Percentiles rank a stretch among this genome's conserved stretches.
These are phyloP conservation scores for Arctocebus calabarensis DNA, from an alignment of 2,797 vertebrate genomes.

Conservation along the genomic window DNA sequence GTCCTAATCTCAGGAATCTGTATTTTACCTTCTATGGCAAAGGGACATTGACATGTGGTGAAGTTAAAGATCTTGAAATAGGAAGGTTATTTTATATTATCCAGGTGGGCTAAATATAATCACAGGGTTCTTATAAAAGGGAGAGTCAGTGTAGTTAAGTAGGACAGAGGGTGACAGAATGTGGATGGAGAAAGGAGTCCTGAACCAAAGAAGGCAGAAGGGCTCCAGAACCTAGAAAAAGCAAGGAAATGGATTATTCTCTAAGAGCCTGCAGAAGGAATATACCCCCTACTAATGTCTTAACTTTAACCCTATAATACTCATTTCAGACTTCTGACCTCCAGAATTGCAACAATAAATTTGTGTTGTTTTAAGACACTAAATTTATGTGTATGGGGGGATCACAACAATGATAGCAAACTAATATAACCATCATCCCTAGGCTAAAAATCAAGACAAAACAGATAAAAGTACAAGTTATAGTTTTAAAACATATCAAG, in stretches of 20 bases:
- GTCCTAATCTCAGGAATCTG: not conserved
- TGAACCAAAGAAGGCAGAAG: not conserved
- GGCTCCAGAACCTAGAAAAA: not conserved
- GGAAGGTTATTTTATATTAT: not conserved
- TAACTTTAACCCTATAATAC: not conserved
- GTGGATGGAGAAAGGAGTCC: not conserved
- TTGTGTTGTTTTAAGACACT: not conserved
- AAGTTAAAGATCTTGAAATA: not conserved
- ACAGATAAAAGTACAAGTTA: not conserved
- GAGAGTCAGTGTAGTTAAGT: not conserved
- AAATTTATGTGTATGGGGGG: not conserved
- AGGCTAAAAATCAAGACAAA: conserved; percentile 3
- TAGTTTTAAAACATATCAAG: not conserved
- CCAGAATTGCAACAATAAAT: not conserved
- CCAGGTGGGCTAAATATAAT: not conserved
- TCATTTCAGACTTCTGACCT: conserved; percentile 11
- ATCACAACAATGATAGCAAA: not conserved
- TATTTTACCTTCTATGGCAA: not conserved
- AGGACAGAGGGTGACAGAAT: not conserved
- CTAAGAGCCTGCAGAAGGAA: not conserved
- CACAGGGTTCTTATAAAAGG: not conserved
- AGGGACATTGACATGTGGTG: not conserved
- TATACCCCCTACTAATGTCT: not conserved
- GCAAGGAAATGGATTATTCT: not conserved
- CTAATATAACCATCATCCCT: not conserved